Evolutionary conservation across 2,113 vertebrate genomes (phyloP).

Genomic region (Vulpes vulpes): DNA sequence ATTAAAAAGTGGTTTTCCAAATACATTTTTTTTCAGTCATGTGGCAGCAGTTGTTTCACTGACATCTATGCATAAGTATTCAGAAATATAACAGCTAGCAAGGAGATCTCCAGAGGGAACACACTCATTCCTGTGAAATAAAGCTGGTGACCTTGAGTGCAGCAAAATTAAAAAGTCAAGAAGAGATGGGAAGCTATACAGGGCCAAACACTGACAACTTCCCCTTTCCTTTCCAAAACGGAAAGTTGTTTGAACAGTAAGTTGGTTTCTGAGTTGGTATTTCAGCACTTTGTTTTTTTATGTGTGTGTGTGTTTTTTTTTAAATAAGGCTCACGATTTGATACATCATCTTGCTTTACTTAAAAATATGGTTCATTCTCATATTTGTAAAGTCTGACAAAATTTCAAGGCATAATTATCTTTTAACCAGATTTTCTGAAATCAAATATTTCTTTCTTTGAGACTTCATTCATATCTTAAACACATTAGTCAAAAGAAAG

Average conservation of each 20-base stretch:
- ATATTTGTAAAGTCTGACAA: background rate
- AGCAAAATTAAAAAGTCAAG: background rate
- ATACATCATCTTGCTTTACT: background rate
- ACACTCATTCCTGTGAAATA: background rate
- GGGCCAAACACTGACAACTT: background rate
- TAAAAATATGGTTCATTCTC: background rate
- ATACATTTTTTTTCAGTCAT: background rate
- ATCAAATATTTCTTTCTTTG: background rate
- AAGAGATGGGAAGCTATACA: background rate
- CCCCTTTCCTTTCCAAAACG: background rate
- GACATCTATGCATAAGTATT: background rate
- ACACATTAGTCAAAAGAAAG: background rate
- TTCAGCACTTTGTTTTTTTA: background rate
- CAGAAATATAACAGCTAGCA: background rate
- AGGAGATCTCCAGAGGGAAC: background rate
- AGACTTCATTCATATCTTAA: background rate
- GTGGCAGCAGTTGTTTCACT: background rate
- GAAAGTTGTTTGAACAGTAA: background rate
- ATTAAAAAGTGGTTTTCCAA: slow-evolving; percentile 1
- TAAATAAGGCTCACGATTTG: background rate
- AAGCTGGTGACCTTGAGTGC: background rate
- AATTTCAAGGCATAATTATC: background rate
- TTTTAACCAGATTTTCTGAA: background rate
- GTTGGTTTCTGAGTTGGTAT: background rate
- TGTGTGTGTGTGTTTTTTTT: background rate